Conservation (phyloP, 2,113 vertebrate species). For the Rousettus leschenaultii region DNA sequence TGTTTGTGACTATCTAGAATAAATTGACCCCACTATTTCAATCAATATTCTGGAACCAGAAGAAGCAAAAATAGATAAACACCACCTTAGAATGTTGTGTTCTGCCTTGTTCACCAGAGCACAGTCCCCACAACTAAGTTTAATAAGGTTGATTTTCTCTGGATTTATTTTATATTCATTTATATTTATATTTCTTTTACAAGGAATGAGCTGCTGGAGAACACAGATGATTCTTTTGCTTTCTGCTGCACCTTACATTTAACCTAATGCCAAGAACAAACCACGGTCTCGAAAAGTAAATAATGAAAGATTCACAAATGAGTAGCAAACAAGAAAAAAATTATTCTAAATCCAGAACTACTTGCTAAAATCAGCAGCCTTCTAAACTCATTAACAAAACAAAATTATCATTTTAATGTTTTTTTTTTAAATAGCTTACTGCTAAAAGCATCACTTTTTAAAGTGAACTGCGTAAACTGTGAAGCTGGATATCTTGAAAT, state of each 20-base stretch:
- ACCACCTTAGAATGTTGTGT: not conserved
- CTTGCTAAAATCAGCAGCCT: not conserved
- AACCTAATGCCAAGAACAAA: not conserved
- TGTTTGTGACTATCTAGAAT: not conserved
- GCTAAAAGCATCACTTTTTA: constrained; percentile 17
- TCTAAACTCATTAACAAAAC: constrained; percentile 36
- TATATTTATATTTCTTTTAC: too few species aligned
- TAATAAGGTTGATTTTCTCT: not conserved
- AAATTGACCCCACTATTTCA: not conserved
- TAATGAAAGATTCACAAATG: not conserved
- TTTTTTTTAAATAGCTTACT: constrained; percentile 27
- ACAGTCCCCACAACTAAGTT: not conserved
- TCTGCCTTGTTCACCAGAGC: not conserved
- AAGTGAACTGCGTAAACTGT: not conserved
- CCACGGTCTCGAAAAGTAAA: not conserved
- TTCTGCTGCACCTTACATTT: not conserved
- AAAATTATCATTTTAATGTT: not conserved
- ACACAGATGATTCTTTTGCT: not conserved
- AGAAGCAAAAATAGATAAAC: not conserved
- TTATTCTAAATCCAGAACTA: not conserved
- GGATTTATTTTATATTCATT: not conserved
- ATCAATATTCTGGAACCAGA: not conserved
- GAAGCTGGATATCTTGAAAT: constrained; percentile 5
- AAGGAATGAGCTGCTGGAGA: not conserved
- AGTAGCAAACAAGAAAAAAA: not conserved